Evolutionary conservation across 1,140 invertebrate species (phyloP).

Genomic region (Ruditapes philippinarum): DNA sequence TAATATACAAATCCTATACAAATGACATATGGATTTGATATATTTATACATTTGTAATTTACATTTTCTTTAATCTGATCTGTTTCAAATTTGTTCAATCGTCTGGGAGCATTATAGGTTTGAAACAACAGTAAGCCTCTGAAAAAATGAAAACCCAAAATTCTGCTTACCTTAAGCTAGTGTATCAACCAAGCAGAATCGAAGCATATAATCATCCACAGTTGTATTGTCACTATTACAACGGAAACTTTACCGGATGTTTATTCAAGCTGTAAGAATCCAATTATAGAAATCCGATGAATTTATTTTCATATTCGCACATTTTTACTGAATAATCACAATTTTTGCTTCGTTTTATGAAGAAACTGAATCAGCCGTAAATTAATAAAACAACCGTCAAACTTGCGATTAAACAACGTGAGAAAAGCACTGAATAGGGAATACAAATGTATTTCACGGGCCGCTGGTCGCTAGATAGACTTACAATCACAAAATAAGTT

Average conservation of each 20-base stretch:
- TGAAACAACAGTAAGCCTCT: too few species aligned
- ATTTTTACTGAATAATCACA: not conserved
- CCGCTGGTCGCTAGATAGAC: not conserved
- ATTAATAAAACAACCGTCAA: not conserved
- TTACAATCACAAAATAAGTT: conserved; percentile 29
- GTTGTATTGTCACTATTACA: not conserved
- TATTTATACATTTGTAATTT: too few species aligned
- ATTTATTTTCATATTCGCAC: not conserved
- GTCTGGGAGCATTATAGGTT: too few species aligned
- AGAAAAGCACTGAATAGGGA: conserved; percentile 19
- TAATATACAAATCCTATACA: too few species aligned
- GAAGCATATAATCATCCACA: not conserved
- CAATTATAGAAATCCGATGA: not conserved
- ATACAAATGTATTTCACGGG: conserved; percentile 25
- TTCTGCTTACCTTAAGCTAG: not conserved
- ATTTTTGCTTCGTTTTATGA: not conserved
- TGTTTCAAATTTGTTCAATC: too few species aligned
- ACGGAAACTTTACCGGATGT: not conserved
- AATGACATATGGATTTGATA: too few species aligned
- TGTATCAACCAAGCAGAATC: not conserved
- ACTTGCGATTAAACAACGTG: not conserved
- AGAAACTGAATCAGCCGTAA: not conserved
- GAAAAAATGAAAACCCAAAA: not conserved
- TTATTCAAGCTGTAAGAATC: not conserved
- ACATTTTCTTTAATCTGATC: too few species aligned